These are phyloP conservation scores for Calidris pygmaea DNA, from an alignment of 2,113 vertebrate genomes.

Conservation along the genomic window DNA sequence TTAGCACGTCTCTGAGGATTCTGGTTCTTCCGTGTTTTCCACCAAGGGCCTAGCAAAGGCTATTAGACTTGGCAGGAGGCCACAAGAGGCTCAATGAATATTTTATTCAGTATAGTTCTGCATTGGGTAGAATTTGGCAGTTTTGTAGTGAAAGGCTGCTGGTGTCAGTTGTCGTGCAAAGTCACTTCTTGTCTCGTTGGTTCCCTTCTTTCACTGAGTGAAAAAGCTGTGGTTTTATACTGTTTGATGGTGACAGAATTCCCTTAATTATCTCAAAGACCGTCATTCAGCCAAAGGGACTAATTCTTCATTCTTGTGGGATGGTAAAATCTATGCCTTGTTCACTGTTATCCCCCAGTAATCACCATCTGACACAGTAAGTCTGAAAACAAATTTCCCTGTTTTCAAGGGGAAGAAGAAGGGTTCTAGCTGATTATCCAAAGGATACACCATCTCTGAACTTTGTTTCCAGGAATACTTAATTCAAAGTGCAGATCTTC, in stretches of 20 bases:
- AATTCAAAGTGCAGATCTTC: background rate
- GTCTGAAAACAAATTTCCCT: background rate
- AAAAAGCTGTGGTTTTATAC: background rate
- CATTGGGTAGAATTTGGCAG: background rate
- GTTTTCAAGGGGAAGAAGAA: background rate
- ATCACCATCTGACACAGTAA: background rate
- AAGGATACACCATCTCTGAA: background rate
- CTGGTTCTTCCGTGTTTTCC: background rate
- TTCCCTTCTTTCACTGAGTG: background rate
- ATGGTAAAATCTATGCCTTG: background rate
- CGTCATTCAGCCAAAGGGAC: background rate
- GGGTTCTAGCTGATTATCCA: background rate
- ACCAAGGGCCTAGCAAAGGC: background rate
- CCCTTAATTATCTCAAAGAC: background rate
- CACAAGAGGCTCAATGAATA: background rate
- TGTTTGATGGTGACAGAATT: background rate
- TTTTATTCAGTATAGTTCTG: conserved; percentile 3
- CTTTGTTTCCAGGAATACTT: background rate
- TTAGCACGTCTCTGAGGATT: background rate
- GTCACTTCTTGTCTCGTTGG: background rate
- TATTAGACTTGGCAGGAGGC: conserved; percentile 17
- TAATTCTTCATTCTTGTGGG: background rate
- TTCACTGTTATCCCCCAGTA: background rate
- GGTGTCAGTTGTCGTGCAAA: background rate
- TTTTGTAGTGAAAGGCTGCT: background rate